phyloP scores from a whole-genome alignment of 2,113 vertebrate species.

The Echinops telfairi region DNA sequence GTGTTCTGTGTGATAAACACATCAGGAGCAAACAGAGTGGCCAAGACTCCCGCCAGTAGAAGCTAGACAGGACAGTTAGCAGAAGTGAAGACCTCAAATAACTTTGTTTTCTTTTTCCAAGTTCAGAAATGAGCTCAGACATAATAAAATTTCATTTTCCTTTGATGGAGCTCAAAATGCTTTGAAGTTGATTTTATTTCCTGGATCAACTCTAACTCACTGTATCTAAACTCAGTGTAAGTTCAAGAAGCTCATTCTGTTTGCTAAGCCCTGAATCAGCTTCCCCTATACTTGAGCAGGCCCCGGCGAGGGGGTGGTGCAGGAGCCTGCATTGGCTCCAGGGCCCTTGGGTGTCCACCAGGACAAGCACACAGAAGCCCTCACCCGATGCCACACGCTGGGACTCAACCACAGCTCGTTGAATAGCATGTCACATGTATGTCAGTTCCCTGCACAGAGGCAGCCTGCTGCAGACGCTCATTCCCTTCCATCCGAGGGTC shows the following conservation, averaged over 20 bases:
- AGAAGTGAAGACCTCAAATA: not conserved
- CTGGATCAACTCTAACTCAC: not conserved
- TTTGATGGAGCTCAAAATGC: not conserved
- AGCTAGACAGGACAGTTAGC: not conserved
- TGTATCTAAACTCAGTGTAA: not conserved
- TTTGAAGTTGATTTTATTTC: not conserved
- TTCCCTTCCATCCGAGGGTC: too few relatives aligned
- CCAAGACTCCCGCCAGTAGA: not conserved
- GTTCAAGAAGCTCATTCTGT: not conserved
- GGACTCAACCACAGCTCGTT: not conserved
- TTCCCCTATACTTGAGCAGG: too few relatives aligned
- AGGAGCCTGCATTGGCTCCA: not conserved
- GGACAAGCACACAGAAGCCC: not conserved
- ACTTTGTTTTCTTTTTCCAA: not conserved
- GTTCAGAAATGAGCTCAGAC: constrained; percentile 10
- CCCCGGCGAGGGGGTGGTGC: rapidly evolving
- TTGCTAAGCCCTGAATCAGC: not conserved
- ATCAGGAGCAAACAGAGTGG: rapidly evolving
- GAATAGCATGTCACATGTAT: not conserved
- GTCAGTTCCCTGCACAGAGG: not conserved
- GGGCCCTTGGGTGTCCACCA: rapidly evolving
- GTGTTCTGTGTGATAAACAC: rapidly evolving
- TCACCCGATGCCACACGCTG: not conserved
- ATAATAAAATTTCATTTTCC: not conserved
- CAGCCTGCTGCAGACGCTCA: not conserved